Conservation (phyloP, 2,113 vertebrate genomes). For the Caretta caretta region DNA sequence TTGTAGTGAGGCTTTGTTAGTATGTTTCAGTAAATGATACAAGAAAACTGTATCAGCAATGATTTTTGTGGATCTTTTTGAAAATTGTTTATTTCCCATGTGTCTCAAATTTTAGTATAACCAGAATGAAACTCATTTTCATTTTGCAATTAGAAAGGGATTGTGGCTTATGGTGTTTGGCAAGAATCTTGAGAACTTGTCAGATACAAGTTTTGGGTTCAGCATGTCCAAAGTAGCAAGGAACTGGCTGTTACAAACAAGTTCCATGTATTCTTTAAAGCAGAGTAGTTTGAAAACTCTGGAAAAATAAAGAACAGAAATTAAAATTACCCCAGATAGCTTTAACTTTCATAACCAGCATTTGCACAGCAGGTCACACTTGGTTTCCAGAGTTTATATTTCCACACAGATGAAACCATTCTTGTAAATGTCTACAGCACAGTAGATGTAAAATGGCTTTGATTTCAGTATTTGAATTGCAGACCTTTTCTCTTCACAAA, state of each 20-base stretch:
- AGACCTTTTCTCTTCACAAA: background rate
- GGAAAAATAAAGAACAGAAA: conserved; percentile 38
- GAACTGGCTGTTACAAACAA: background rate
- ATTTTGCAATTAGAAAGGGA: background rate
- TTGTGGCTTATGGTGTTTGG: background rate
- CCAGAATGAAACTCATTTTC: background rate
- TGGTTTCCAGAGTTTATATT: conserved; percentile 48
- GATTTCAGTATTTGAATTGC: conserved; percentile 11
- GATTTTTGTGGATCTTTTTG: background rate
- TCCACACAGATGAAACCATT: conserved; percentile 26
- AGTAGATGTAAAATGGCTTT: conserved; percentile 20
- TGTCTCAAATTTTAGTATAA: background rate
- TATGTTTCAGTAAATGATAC: background rate
- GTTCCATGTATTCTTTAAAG: background rate
- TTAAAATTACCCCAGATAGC: conserved; percentile 37
- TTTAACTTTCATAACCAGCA: conserved; percentile 60
- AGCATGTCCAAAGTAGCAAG: background rate
- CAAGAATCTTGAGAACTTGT: background rate
- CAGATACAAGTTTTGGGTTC: background rate
- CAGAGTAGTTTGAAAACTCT: conserved; percentile 25
- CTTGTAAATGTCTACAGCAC: background rate
- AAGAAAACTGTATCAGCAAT: background rate
- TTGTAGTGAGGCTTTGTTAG: background rate
- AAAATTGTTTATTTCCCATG: background rate
- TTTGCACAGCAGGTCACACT: conserved; percentile 65